Evolutionary conservation across 2,113 vertebrate species (phyloP), one percentile per base, ranked within the genome.

Genomic region (Terrapene triunguis): DNA sequence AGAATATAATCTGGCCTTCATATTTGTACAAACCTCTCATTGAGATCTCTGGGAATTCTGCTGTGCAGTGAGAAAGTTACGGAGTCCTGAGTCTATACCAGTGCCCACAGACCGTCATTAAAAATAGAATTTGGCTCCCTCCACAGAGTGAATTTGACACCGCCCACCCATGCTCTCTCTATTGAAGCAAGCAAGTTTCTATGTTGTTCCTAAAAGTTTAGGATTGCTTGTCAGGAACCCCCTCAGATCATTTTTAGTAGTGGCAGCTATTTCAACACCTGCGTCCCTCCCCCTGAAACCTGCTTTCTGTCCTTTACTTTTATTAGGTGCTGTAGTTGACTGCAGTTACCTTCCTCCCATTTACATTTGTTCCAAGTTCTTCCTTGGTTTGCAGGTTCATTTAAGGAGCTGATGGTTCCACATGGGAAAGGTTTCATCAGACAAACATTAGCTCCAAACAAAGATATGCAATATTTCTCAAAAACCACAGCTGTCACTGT

Each of bases 381-480:
- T 89, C 81, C 80, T 48, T 53, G 51, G 85, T 38, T 42, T 51
- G 35, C 0, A 1, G 72, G 10, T 51, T 85, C 69, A 65, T 93
- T 90, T 79, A 87, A 91, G 93, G 62, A 44, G 24, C 88, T 53
- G n/a, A 44, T 59, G 82, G 81, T 85, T 92, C 89, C 81, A 88
- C 57, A 50, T 51, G 35, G 42, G 59, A 88, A 89, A 59, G 32
- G 65, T 87, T 93, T 93, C 53, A 47, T 92, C 79, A 81, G 76
- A 92, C 87, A 78, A 82, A 5, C 59, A 4, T 7, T 59, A 87
- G 62, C 89, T 59, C 90, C 83, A 93, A 48, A 55, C 29, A 11
- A 74, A 32, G 54, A 35, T 89, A 92, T 0, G 0, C 74, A 54
- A 88, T 53, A 62, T 78, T 89, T 93, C 92, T 92, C 92, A 65